A percentile compares a stretch with the other conserved stretches of the same genome.
Evolutionary conservation across 2,888 invertebrate genomes (phyloP).

Genomic region (Adineta ricciae): DNA sequence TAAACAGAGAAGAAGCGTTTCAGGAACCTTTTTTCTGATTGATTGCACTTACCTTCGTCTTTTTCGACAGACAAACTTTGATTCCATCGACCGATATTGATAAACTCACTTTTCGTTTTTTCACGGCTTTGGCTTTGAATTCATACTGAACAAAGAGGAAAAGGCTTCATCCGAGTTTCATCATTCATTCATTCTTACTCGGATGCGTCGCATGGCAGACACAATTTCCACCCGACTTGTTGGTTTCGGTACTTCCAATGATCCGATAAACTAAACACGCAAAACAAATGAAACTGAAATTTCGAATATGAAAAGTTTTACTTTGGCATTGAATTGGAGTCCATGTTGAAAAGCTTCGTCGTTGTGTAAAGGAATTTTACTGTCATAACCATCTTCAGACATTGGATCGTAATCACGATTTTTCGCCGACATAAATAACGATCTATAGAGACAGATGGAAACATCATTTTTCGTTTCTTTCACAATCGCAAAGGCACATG

Average conservation of each 20-base stretch:
- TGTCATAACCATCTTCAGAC: constrained; percentile 20
- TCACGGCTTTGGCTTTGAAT: constrained; percentile 91
- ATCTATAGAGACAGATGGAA: neutral
- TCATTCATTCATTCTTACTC: constrained; percentile 60
- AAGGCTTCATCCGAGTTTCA: neutral
- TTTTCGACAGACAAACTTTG: constrained; percentile 59
- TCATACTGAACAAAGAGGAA: constrained; percentile 69
- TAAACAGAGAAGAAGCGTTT: constrained; percentile 41
- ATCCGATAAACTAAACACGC: constrained; percentile 85
- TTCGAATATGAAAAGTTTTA: constrained; percentile 50
- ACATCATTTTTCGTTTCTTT: neutral
- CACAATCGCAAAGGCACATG: neutral
- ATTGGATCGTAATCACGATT: constrained; percentile 8
- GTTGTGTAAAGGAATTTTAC: constrained; percentile 78
- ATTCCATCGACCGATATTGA: constrained; percentile 90
- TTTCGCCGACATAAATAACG: neutral
- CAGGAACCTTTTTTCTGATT: too few relatives aligned
- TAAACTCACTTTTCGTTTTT: constrained; percentile 90
- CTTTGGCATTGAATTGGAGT: constrained; percentile 92
- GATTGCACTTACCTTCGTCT: neutral
- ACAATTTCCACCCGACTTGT: constrained; percentile 94
- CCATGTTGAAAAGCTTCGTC: constrained; percentile 94
- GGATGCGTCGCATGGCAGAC: constrained; percentile 91
- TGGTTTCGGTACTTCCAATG: constrained; percentile 88
- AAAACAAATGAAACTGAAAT: constrained; percentile 27